These are phyloP conservation scores for Heterodera filipjevi DNA, from an alignment of 2,888 invertebrate genomes.

Conservation along the genomic window DNA sequence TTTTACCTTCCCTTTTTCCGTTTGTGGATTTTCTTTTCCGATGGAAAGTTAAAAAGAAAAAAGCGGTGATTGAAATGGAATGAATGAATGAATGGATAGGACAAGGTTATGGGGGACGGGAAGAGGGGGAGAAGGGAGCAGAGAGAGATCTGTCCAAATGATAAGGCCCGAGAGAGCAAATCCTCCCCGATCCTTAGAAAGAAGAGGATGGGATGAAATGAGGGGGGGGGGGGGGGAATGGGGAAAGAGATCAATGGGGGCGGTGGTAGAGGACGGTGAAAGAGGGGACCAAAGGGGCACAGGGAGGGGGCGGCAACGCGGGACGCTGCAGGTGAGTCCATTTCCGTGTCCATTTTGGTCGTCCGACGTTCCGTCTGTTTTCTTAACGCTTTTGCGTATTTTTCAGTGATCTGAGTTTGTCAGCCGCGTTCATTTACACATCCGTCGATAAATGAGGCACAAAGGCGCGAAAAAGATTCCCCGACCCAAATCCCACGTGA, in stretches of 20 bases:
- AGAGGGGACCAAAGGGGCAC: background rate
- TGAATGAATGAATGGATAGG: conserved; percentile 2
- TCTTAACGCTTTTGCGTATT: too few species aligned
- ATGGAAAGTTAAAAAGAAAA: background rate
- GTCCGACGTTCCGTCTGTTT: too few species aligned
- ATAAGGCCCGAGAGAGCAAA: conserved; percentile 4
- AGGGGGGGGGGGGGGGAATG: background rate
- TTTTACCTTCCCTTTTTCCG: background rate
- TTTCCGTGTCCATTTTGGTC: too few species aligned
- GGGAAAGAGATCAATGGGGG: background rate
- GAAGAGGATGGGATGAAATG: too few species aligned
- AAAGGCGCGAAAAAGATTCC: background rate
- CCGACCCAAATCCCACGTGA: background rate
- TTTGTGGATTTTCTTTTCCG: background rate
- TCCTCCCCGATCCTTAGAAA: background rate
- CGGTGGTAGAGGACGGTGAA: background rate
- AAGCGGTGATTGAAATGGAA: background rate
- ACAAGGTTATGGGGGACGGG: background rate
- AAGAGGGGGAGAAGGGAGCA: background rate
- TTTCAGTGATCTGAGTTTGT: too few species aligned
- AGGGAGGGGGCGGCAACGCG: too few species aligned
- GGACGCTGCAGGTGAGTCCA: too few species aligned
- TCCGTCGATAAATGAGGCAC: background rate
- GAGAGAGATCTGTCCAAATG: background rate
- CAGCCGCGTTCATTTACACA: too few species aligned